Percentiles rank a stretch among this genome's conserved stretches.
These are phyloP conservation scores for Tragelaphus buxtoni DNA, from an alignment of 2,113 vertebrate genomes.

Conservation along the genomic window DNA sequence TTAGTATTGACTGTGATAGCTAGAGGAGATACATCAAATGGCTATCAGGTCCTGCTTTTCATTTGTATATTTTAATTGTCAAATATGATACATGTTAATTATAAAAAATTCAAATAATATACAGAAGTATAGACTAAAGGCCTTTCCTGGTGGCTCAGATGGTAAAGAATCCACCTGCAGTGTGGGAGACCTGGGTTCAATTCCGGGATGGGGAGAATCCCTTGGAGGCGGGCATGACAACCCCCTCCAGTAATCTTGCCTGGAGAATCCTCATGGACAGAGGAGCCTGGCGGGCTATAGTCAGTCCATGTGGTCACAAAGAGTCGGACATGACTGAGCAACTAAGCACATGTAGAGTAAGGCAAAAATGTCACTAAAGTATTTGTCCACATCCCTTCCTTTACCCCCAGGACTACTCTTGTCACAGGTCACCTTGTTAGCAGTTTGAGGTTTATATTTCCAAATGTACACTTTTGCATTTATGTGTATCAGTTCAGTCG, in stretches of 20 bases:
- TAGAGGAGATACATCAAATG: not conserved
- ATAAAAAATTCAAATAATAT: not conserved
- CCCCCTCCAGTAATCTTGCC: not conserved
- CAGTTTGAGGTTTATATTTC: not conserved
- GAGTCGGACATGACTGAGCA: not conserved
- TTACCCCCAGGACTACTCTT: not conserved
- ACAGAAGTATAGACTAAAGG: not conserved
- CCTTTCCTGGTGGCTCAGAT: not conserved
- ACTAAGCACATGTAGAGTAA: not conserved
- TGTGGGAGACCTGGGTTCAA: not conserved
- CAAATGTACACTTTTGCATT: not conserved
- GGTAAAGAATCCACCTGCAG: not conserved
- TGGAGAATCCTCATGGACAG: not conserved
- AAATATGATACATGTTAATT: not conserved
- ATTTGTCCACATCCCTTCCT: not conserved
- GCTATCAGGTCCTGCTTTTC: not conserved
- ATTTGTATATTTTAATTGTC: conserved; percentile 2
- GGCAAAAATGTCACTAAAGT: not conserved
- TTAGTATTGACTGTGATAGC: not conserved
- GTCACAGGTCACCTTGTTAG: not conserved
- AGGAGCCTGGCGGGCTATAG: not conserved
- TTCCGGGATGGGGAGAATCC: not conserved
- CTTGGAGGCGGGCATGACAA: not conserved
- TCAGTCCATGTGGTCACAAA: not conserved
- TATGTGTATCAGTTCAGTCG: not conserved